phyloP scores from a whole-genome alignment of 2,888 invertebrate genomes.

The Prenolepis imparis region DNA sequence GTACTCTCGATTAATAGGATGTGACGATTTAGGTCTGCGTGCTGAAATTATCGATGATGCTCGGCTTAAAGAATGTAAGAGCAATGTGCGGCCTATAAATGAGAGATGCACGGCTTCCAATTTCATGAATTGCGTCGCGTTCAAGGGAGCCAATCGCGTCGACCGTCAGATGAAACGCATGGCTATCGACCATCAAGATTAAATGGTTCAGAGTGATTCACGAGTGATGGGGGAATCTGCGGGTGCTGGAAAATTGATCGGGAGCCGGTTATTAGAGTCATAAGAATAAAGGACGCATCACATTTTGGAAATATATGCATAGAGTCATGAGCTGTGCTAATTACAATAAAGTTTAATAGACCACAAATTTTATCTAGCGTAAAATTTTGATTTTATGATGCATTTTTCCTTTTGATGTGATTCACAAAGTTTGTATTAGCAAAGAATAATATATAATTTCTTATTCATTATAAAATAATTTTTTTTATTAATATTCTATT shows the following conservation, averaged over 20 bases:
- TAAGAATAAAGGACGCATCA: slow-evolving; percentile 41
- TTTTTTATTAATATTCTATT: not conserved
- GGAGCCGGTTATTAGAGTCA: slow-evolving; percentile 48
- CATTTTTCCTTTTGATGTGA: not conserved
- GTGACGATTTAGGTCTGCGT: not conserved
- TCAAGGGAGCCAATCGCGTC: slow-evolving; percentile 61
- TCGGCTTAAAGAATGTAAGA: slow-evolving; percentile 38
- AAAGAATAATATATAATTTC: not conserved
- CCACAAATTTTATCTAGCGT: not conserved
- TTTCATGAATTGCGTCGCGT: slow-evolving; percentile 63
- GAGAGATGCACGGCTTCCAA: slow-evolving; percentile 59
- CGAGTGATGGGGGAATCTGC: slow-evolving; percentile 30
- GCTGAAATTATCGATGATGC: slow-evolving; percentile 30
- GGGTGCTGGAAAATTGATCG: slow-evolving; percentile 29
- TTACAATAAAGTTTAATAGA: not conserved
- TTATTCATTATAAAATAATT: not conserved
- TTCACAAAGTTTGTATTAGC: not conserved
- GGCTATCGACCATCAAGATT: slow-evolving; percentile 63
- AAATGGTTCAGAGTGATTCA: slow-evolving; percentile 69
- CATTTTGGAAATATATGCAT: slow-evolving; percentile 22
- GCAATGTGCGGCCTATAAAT: slow-evolving; percentile 57
- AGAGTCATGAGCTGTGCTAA: not conserved
- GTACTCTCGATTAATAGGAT: not conserved
- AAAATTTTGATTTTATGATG: not conserved
- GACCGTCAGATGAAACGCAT: slow-evolving; percentile 62